Conservation (phyloP, 2,113 vertebrate genomes). For the Oceanites oceanicus region DNA sequence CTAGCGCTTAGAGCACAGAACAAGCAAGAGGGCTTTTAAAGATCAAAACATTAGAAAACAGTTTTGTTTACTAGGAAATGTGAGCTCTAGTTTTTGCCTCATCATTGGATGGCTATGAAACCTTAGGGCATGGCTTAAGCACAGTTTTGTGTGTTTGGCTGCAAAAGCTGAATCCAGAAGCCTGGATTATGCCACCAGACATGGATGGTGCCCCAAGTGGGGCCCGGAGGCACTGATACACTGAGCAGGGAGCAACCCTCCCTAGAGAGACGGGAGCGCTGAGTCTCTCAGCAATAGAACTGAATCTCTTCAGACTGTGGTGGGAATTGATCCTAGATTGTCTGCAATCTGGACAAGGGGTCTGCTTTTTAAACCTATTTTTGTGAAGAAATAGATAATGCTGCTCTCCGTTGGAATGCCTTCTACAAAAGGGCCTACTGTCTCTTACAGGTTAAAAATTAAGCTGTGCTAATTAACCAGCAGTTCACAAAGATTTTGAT, state of each 20-base stretch:
- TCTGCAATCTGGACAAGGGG: not conserved
- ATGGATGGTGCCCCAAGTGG: rapidly evolving
- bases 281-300: not conserved
- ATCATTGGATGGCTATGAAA: not conserved
- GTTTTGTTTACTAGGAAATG: not conserved
- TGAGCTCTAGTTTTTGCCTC: not conserved
- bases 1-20: not conserved
- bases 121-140: not conserved
- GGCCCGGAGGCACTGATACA: too few relatives aligned
- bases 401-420: not conserved
- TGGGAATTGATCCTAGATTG: not conserved
- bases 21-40: not conserved
- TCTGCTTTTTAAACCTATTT: not conserved
- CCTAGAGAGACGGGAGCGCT: not conserved
- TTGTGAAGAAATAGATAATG: not conserved
- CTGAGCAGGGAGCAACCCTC: not conserved
- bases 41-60: not conserved
- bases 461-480: not conserved
- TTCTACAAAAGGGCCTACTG: not conserved
- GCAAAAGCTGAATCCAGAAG: not conserved
- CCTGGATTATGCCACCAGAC: not conserved
- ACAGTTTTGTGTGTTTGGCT: not conserved
- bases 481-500: not conserved
- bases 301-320: not conserved
- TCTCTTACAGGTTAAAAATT: not conserved